Conservation (phyloP, 37 sponge, comb jelly and placozoan genomes). For the Oscarella lobularis region DNA sequence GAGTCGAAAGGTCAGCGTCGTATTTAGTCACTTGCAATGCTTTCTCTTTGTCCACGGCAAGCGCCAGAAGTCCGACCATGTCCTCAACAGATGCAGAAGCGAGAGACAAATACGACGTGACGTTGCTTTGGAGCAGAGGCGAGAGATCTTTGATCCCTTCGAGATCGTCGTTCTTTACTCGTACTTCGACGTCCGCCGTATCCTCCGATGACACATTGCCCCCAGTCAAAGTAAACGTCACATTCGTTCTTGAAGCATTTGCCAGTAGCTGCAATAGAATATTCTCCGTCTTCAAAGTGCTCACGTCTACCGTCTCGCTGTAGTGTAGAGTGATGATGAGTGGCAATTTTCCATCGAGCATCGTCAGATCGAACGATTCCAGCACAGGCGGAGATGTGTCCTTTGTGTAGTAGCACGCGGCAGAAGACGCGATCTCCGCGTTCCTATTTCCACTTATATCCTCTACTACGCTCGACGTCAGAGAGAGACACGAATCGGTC, state of each 20-base stretch:
- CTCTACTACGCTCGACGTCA: conserved; percentile 29
- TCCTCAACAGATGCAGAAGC: conserved; percentile 33
- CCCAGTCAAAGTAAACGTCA: neutral
- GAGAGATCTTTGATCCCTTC: conserved; percentile 5
- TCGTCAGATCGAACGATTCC: conserved; percentile 48
- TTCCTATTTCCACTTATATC: conserved; percentile 55
- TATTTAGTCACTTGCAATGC: conserved; percentile 35
- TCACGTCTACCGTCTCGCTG: conserved; percentile 13
- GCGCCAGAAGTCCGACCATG: conserved; percentile 15
- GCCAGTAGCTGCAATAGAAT: neutral
- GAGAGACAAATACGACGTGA: conserved; percentile 44
- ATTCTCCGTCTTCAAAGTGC: conserved; percentile 2
- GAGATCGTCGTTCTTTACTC: neutral
- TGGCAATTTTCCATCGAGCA: conserved; percentile 34
- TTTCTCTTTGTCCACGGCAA: conserved; percentile 1
- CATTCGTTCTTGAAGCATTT: neutral
- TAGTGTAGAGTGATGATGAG: conserved; percentile 4
- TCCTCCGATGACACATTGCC: neutral
- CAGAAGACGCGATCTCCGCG: neutral
- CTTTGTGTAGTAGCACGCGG: neutral
- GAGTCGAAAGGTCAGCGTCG: conserved; percentile 45
- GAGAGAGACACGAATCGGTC: conserved; percentile 39
- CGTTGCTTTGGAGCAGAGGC: conserved; percentile 17
- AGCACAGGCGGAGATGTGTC: conserved; percentile 22
- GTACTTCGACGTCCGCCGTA: neutral